Conservation (phyloP, 2,888 invertebrate genomes). For the Drosophila peninsularis region DNA sequence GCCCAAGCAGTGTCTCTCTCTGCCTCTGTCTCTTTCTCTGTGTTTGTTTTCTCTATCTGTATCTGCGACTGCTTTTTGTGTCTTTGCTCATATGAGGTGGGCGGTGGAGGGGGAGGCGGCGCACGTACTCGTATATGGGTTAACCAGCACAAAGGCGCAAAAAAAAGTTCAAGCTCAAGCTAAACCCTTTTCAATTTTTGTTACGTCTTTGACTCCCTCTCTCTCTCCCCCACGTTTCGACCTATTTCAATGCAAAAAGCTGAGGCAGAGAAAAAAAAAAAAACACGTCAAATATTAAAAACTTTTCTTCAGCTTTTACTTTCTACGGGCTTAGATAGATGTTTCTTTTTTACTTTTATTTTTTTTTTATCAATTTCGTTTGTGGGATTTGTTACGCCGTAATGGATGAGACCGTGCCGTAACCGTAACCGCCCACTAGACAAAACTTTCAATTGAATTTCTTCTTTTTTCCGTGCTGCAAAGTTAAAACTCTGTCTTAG, state of each 20-base stretch:
- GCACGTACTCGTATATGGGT: conserved; percentile 59
- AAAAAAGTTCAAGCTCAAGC: conserved; percentile 74
- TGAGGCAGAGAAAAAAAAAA: conserved; percentile 36
- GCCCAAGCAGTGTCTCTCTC: conserved; percentile 6
- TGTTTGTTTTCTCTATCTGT: conserved; percentile 10
- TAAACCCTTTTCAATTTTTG: conserved; percentile 82
- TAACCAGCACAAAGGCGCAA: conserved; percentile 40
- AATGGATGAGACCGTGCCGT: conserved; percentile 65
- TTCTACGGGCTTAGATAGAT: conserved; percentile 56
- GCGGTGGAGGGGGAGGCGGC: conserved; percentile 2
- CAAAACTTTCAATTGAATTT: conserved; percentile 83
- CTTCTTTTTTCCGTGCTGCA: conserved; percentile 1
- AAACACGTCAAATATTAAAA: conserved; percentile 77
- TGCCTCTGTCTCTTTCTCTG: conserved; percentile 8
- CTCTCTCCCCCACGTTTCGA: conserved; percentile 17
- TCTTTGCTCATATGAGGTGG: conserved; percentile 40
- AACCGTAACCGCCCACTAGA: conserved; percentile 67
- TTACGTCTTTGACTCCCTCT: conserved; percentile 13
- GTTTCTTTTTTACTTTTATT: conserved; percentile 12
- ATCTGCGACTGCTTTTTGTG: conserved; percentile 1
- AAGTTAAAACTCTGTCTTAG: conserved; percentile 63
- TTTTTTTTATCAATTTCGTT: conserved; percentile 79
- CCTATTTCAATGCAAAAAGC: conserved; percentile 60
- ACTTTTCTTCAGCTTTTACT: conserved; percentile 75
- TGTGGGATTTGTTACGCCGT: conserved; percentile 80